Evolutionary conservation across 2,797 vertebrate genomes (phyloP).

Genomic region (Microctenopoma lineatum): DNA sequence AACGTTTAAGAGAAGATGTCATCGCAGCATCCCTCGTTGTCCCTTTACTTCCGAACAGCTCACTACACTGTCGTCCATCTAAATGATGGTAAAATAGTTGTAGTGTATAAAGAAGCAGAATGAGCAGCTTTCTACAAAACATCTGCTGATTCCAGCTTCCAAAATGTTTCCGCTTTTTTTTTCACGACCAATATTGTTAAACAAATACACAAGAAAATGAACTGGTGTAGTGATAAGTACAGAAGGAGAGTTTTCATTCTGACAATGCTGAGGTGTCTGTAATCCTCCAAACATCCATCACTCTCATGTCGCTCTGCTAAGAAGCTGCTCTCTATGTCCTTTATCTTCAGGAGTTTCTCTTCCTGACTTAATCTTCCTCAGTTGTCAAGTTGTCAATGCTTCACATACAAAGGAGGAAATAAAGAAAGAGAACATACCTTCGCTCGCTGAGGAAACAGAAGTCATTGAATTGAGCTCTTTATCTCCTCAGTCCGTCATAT

Average conservation of each 20-base stretch:
- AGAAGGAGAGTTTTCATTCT: background rate
- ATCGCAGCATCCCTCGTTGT: too few relatives aligned
- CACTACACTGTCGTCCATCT: background rate
- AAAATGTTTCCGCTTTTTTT: too few relatives aligned
- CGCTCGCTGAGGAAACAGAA: background rate
- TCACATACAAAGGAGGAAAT: conserved; percentile 19
- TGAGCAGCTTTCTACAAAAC: too few relatives aligned
- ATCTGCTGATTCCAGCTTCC: too few relatives aligned
- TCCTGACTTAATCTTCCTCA: conserved; percentile 24
- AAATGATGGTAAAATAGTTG: background rate
- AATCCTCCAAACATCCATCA: conserved; percentile 13
- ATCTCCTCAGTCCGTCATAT: background rate
- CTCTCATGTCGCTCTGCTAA: background rate
- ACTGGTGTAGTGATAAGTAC: background rate
- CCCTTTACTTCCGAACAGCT: background rate
- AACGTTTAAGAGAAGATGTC: too few relatives aligned
- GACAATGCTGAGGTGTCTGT: conserved; percentile 3
- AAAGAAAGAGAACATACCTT: background rate
- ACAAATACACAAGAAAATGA: background rate
- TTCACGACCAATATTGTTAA: too few relatives aligned
- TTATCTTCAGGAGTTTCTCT: conserved; percentile 18
- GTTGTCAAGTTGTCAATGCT: conserved; percentile 3
- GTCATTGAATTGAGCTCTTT: conserved; percentile 8
- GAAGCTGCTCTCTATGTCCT: conserved; percentile 5
- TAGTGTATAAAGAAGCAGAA: too few relatives aligned